Evolutionary conservation across 2,113 vertebrate genomes (phyloP).

Genomic region (Jacana jacana): DNA sequence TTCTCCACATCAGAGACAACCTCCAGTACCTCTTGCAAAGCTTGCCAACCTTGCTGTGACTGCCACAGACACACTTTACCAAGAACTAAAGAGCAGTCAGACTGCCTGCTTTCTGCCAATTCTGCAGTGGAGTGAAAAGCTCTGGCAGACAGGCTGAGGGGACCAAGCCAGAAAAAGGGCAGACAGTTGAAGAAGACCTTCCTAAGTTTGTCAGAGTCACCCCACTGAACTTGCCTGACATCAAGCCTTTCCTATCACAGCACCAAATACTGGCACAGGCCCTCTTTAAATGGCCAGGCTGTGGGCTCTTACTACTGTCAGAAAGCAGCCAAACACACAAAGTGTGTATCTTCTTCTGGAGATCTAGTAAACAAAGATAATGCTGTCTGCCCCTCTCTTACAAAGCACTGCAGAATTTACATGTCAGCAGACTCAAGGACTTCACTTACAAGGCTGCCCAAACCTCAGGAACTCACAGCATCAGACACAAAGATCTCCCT

Average conservation of each 20-base stretch:
- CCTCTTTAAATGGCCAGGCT: neutral
- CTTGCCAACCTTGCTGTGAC: neutral
- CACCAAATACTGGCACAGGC: neutral
- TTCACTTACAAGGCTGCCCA: neutral
- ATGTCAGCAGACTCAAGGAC: constrained; percentile 7
- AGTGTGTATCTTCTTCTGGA: neutral
- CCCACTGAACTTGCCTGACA: neutral
- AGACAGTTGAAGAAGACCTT: neutral
- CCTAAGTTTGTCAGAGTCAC: neutral
- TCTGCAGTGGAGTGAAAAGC: neutral
- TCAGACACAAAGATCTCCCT: neutral
- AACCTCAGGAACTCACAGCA: neutral
- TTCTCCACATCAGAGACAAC: neutral
- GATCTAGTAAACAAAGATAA: neutral
- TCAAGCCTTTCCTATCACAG: neutral
- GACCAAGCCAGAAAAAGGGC: neutral
- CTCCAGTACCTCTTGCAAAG: neutral
- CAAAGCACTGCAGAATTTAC: neutral
- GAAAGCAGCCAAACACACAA: neutral
- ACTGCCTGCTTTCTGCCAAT: neutral
- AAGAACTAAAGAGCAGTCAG: neutral
- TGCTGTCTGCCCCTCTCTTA: neutral
- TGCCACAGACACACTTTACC: neutral
- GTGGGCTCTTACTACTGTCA: neutral
- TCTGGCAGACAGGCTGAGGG: neutral